Percentiles rank a stretch among this genome's conserved stretches.
phyloP scores from a whole-genome alignment of 1,140 invertebrate genomes.

The Drosophila pectinifera region DNA sequence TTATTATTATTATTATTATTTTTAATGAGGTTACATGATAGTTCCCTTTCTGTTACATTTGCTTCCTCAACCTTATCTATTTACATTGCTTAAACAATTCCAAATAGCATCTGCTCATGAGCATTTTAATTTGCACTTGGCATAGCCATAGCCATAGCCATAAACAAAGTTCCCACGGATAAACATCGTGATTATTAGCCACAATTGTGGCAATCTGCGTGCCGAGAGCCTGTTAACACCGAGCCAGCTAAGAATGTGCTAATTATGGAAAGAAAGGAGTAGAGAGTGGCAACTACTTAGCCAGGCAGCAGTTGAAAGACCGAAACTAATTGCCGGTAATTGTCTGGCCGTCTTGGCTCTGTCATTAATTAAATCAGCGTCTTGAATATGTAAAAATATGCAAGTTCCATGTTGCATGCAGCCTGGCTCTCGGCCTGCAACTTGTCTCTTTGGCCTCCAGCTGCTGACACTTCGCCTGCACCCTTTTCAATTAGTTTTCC shows the following conservation, averaged over 20 bases:
- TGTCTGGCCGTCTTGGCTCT: slow-evolving; percentile 35
- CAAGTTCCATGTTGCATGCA: slow-evolving; percentile 36
- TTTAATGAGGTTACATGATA: too few species aligned
- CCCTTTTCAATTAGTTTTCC: slow-evolving; percentile 70
- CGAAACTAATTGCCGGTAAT: slow-evolving; percentile 68
- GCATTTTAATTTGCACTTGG: slow-evolving; percentile 15
- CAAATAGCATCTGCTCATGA: slow-evolving; percentile 7
- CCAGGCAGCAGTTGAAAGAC: slow-evolving; percentile 22
- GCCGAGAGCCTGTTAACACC: slow-evolving; percentile 53
- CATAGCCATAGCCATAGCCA: background rate
- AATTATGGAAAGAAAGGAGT: slow-evolving; percentile 53
- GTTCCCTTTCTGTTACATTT: background rate
- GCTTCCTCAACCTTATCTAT: background rate
- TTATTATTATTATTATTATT: too few species aligned
- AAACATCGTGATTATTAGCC: slow-evolving; percentile 38
- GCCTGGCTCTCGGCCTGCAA: slow-evolving; percentile 7
- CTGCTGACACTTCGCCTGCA: slow-evolving; percentile 19
- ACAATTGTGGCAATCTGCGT: slow-evolving; percentile 55
- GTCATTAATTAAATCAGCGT: slow-evolving; percentile 48
- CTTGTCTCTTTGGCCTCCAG: background rate
- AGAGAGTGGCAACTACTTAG: slow-evolving; percentile 44
- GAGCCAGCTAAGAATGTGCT: slow-evolving; percentile 66
- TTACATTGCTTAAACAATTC: background rate
- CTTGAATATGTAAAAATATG: slow-evolving; percentile 59
- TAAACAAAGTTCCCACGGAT: slow-evolving; percentile 38